Conservation (phyloP, 1,140 invertebrate species). For the Temnothorax curvispinosus region DNA sequence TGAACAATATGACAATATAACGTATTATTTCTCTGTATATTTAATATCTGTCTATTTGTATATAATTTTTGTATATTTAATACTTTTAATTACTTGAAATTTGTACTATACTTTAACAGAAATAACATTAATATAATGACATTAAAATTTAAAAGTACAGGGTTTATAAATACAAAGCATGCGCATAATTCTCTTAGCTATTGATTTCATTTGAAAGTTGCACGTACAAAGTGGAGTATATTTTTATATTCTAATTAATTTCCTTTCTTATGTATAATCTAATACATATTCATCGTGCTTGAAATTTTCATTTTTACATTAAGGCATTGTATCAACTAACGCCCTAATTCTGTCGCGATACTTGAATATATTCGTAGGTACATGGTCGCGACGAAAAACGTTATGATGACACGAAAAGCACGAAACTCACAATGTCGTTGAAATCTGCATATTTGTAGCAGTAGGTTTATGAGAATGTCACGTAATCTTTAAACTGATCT, state of each 20-base stretch:
- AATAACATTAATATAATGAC: background rate
- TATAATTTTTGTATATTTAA: background rate
- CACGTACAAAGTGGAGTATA: background rate
- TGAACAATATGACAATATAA: background rate
- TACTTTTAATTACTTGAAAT: background rate
- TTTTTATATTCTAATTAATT: slow-evolving; percentile 31
- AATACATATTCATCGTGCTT: slow-evolving; percentile 24
- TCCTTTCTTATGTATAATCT: slow-evolving; percentile 23
- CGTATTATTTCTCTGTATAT: background rate
- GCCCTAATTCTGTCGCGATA: slow-evolving; percentile 31
- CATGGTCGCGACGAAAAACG: slow-evolving; percentile 3
- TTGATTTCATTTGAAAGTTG: background rate
- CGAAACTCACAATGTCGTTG: background rate
- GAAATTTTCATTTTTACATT: slow-evolving; percentile 35
- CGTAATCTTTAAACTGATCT: slow-evolving; percentile 20
- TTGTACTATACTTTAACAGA: background rate
- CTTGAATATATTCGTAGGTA: slow-evolving; percentile 34
- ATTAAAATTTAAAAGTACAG: background rate
- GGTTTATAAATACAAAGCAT: background rate
- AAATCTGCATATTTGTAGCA: slow-evolving; percentile 17
- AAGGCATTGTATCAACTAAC: slow-evolving; percentile 33
- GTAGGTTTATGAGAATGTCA: background rate
- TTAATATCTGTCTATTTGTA: background rate
- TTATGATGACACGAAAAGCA: slow-evolving; percentile 11
- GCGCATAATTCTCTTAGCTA: background rate